Evolutionary conservation across 2,797 vertebrate species (phyloP).

Genomic region (Sebastes iracundus): DNA sequence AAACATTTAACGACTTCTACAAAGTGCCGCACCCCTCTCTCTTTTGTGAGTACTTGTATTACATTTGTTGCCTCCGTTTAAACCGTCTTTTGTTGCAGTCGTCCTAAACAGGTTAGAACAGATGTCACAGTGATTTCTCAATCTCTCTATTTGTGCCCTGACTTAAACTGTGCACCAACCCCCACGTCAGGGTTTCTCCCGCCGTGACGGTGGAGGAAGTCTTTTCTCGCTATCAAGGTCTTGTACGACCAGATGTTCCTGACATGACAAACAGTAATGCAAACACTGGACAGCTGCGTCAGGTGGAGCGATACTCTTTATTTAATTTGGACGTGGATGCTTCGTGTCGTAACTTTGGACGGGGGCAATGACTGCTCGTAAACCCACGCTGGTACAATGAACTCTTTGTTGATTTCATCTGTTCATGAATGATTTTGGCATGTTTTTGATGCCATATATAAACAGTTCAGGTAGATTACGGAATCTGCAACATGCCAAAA

Average conservation of each 20-base stretch:
- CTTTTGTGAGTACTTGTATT: background rate
- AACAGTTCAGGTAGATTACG: background rate
- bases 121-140: background rate
- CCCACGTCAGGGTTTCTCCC: background rate
- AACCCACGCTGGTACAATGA: background rate
- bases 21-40: background rate
- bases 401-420: background rate
- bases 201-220: background rate
- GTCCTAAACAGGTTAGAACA: background rate
- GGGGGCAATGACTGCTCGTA: background rate
- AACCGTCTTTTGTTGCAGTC: background rate
- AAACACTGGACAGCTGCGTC: conserved; percentile 2
- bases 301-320: background rate
- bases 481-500: background rate
- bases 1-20: background rate
- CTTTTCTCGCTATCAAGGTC: background rate
- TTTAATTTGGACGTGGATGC: background rate
- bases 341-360: background rate
- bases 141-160: background rate
- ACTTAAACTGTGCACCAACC: background rate
- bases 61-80: background rate
- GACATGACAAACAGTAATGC: conserved; percentile 35
- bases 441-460: background rate
- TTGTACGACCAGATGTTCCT: conserved; percentile 51
- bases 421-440: background rate